A percentile compares a stretch with the other conserved stretches of the same genome.
phyloP scores from a whole-genome alignment of 2,888 invertebrate species.

The Tiphia femorata region DNA sequence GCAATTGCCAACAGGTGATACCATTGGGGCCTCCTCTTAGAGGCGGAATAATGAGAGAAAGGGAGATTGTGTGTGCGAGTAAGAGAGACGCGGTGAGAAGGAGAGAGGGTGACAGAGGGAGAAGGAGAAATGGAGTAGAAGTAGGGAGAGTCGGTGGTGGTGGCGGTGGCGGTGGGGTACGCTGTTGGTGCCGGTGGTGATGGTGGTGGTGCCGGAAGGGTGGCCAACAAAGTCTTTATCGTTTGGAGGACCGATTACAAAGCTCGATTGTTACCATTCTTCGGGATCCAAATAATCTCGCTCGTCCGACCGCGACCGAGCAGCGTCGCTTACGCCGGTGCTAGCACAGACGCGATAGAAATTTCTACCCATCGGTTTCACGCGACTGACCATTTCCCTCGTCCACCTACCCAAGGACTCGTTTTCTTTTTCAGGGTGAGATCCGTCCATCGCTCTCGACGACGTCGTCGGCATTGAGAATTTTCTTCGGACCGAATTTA shows the following conservation, averaged over 20 bases:
- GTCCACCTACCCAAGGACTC: neutral
- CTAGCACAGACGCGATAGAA: slow-evolving; percentile 22
- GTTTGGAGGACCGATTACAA: slow-evolving; percentile 58
- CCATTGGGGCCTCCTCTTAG: slow-evolving; percentile 52
- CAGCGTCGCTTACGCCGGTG: too few relatives aligned
- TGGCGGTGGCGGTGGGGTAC: slow-evolving; percentile 1
- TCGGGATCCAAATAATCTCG: slow-evolving; percentile 53
- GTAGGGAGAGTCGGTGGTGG: neutral
- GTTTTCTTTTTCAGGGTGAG: neutral
- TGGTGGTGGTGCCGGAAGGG: slow-evolving; percentile 39
- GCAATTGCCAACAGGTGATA: slow-evolving; percentile 61
- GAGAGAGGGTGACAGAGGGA: neutral
- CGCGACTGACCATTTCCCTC: slow-evolving; percentile 3
- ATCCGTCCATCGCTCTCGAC: neutral
- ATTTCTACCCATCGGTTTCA: slow-evolving; percentile 15
- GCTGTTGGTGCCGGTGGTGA: slow-evolving; percentile 17
- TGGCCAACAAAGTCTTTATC: slow-evolving; percentile 59
- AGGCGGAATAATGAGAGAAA: slow-evolving; percentile 55
- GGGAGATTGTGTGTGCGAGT: slow-evolving; percentile 30
- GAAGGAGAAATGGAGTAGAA: slow-evolving; percentile 1
- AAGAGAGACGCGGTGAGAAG: slow-evolving; percentile 16
- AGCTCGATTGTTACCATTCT: slow-evolving; percentile 57
- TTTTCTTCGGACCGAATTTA: too few relatives aligned
- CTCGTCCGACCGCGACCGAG: slow-evolving; percentile 26
- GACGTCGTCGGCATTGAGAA: too few relatives aligned